phyloP scores from a whole-genome alignment of 2,113 vertebrate species.

The Megaptera novaeangliae region DNA sequence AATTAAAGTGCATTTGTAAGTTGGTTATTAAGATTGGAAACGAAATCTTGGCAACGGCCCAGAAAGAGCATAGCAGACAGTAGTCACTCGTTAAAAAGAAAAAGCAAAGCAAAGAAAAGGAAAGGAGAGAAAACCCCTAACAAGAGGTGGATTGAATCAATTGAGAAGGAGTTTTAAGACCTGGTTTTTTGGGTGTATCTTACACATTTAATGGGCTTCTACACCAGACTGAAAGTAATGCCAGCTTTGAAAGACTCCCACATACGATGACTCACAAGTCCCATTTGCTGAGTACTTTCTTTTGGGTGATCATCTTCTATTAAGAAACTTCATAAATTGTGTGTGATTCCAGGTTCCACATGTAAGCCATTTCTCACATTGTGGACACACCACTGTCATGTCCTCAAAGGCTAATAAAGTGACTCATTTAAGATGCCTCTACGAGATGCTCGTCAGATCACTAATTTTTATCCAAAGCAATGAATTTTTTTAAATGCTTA shows the following conservation, averaged over 20 bases:
- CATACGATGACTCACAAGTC: background rate
- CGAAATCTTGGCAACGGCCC: background rate
- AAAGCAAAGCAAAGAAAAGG: background rate
- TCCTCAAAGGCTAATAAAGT: background rate
- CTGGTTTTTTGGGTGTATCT: background rate
- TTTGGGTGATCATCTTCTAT: background rate
- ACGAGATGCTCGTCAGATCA: background rate
- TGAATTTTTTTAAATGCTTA: background rate
- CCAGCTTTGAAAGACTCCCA: background rate
- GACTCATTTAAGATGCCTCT: background rate
- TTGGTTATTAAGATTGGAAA: background rate
- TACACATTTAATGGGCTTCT: background rate
- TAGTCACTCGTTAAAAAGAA: background rate
- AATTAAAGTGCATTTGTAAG: background rate
- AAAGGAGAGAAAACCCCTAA: background rate
- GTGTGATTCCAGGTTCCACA: background rate
- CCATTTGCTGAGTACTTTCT: background rate
- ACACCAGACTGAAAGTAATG: background rate
- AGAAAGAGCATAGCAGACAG: background rate
- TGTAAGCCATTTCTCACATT: background rate
- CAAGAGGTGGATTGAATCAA: background rate
- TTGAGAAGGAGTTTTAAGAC: background rate
- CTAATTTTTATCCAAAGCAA: background rate
- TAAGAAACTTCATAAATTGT: background rate
- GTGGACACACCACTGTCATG: background rate